Conservation (phyloP, 2,797 vertebrate species). For the Phylloscopus collybita region DNA sequence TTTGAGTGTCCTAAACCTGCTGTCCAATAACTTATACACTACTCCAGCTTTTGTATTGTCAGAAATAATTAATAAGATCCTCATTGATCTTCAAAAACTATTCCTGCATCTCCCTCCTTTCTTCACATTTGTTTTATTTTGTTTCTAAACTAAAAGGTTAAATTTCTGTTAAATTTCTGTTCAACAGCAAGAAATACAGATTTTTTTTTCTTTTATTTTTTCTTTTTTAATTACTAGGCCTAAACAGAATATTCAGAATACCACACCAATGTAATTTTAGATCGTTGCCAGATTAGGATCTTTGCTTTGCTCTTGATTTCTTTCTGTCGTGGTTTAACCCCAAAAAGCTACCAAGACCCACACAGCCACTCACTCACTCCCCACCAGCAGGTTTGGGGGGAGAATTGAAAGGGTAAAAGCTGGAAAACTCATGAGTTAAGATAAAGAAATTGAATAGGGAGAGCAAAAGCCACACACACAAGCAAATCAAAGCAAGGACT, state of each 20-base stretch:
- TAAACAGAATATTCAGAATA: not conserved
- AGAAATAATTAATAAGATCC: not conserved
- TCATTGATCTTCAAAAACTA: not conserved
- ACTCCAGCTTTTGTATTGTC: not conserved
- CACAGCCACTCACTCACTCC: not conserved
- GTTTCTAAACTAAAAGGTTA: not conserved
- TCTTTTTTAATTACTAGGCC: not conserved
- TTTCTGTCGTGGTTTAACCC: not conserved
- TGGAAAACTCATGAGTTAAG: not conserved
- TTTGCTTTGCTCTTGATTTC: not conserved
- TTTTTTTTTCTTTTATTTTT: not conserved
- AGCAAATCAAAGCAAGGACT: not conserved
- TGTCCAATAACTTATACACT: not conserved
- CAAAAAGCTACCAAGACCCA: not conserved
- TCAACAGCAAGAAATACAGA: not conserved
- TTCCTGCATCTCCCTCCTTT: not conserved
- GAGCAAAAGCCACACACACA: not conserved
- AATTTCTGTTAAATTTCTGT: not conserved
- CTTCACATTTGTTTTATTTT: not conserved
- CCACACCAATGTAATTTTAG: not conserved
- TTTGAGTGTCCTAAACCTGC: not conserved
- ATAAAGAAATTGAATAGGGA: not conserved
- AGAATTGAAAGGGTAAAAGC: not conserved
- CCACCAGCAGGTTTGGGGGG: not conserved
- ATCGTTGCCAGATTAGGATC: not conserved